A percentile compares a stretch with the other conserved stretches of the same genome.
These are phyloP conservation scores for Beroe ovata DNA, from an alignment of 37 sponge, comb jelly and placozoan species.

Conservation along the genomic window DNA sequence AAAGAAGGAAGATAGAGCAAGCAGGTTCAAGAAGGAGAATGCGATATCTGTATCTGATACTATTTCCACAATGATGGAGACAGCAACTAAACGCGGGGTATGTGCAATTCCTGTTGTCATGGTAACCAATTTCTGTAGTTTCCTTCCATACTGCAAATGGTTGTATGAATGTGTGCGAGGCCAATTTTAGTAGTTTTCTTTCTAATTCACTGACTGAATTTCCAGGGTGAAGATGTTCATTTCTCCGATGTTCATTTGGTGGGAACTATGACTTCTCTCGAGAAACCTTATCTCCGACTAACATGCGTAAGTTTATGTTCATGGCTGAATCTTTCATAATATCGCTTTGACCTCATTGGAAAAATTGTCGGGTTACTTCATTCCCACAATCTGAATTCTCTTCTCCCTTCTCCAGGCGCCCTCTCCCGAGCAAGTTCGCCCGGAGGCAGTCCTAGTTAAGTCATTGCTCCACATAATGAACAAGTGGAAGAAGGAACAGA, in stretches of 20 bases:
- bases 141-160: too few relatives aligned
- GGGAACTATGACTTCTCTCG: conserved; percentile 85
- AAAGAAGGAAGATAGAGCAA: conserved; percentile 58
- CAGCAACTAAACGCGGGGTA: conserved; percentile 57
- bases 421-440: conserved; percentile 82
- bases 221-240: conserved; percentile 70
- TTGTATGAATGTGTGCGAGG: too few relatives aligned
- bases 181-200: too few relatives aligned
- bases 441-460: conserved; percentile 73
- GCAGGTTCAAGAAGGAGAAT: conserved; percentile 65
- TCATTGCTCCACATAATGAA: conserved; percentile 75
- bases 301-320: conserved; percentile 80
- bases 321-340: too few relatives aligned
- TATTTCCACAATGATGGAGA: conserved; percentile 27
- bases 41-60: conserved; percentile 24
- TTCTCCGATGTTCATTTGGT: conserved; percentile 74
- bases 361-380: too few relatives aligned
- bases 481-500: conserved; percentile 73
- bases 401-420: too few relatives aligned
- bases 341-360: background rate
- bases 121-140: background rate
- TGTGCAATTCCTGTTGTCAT: background rate
- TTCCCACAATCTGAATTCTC: too few relatives aligned
- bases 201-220: too few relatives aligned
- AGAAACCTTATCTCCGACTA: conserved; percentile 94